Conservation (phyloP, 1,140 invertebrate species). For the Trichogramma pretiosum region DNA sequence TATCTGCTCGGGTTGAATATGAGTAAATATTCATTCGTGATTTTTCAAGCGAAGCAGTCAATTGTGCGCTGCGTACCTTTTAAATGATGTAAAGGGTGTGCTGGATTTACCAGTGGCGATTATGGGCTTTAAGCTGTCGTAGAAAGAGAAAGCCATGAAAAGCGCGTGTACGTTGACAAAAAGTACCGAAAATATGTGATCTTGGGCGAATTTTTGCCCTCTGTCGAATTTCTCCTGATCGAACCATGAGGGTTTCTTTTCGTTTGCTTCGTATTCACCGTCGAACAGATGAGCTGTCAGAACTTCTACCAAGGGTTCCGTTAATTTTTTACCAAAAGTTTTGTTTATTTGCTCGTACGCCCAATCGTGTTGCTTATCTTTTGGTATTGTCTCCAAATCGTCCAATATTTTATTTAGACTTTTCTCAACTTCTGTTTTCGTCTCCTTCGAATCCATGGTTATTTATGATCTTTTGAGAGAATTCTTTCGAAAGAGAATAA, state of each 20-base stretch:
- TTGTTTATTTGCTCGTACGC: neutral
- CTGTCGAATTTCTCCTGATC: conserved; percentile 42
- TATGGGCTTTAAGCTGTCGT: conserved; percentile 55
- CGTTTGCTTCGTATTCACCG: conserved; percentile 19
- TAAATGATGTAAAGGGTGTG: conserved; percentile 55
- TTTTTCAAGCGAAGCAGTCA: neutral
- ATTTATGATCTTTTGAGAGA: too few species aligned
- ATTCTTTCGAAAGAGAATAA: too few species aligned
- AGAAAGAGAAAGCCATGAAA: conserved; percentile 52
- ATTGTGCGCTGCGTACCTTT: conserved; percentile 43
- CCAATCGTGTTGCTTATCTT: neutral
- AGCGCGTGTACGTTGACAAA: conserved; percentile 55
- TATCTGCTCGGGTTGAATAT: too few species aligned
- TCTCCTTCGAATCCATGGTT: too few species aligned
- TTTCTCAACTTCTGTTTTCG: too few species aligned
- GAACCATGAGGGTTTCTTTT: conserved; percentile 29
- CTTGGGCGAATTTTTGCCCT: conserved; percentile 55
- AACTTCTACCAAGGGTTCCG: neutral
- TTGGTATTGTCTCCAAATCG: neutral
- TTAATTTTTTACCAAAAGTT: neutral
- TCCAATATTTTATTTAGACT: too few species aligned
- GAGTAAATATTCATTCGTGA: neutral
- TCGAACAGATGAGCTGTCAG: conserved; percentile 9
- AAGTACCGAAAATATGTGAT: conserved; percentile 52
- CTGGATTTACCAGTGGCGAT: conserved; percentile 56